Percentiles rank a stretch among this genome's conserved stretches.
phyloP scores from a whole-genome alignment of 2,888 invertebrate species.

The Stenichneumon culpator region DNA sequence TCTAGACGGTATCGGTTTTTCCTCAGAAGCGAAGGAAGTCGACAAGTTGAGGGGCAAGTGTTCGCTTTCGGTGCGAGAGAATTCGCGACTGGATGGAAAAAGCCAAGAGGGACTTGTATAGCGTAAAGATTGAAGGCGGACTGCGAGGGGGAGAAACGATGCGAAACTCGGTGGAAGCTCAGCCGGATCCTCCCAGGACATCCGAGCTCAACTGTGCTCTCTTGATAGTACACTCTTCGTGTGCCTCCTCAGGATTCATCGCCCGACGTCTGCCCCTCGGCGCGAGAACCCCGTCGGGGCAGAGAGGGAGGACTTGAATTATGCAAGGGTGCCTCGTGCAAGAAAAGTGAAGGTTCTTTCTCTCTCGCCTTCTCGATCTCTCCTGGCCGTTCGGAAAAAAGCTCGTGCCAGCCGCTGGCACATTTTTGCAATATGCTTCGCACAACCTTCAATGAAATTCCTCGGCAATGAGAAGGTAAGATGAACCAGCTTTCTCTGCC shows the following conservation, averaged over 20 bases:
- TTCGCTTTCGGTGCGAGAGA: slow-evolving; percentile 42
- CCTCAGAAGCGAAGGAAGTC: not conserved
- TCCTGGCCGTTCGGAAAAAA: slow-evolving; percentile 36
- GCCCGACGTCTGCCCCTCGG: slow-evolving; percentile 62
- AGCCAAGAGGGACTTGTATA: not conserved
- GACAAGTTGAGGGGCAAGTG: slow-evolving; percentile 42
- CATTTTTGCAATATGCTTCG: slow-evolving; percentile 61
- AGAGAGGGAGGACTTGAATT: slow-evolving; percentile 68
- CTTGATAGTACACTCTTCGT: slow-evolving; percentile 12
- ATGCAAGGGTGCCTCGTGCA: slow-evolving; percentile 69
- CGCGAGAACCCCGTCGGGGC: slow-evolving; percentile 48
- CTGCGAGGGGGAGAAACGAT: slow-evolving; percentile 44
- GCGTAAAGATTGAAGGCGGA: slow-evolving; percentile 30
- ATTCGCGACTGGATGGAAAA: slow-evolving; percentile 46
- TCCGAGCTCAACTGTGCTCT: slow-evolving; percentile 43
- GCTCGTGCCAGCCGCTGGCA: slow-evolving; percentile 40
- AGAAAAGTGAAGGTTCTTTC: slow-evolving; percentile 67
- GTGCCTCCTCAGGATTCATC: slow-evolving; percentile 70
- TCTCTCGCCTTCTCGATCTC: slow-evolving; percentile 43
- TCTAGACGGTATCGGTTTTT: not conserved
- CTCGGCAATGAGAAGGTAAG: slow-evolving; percentile 26
- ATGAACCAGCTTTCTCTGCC: slow-evolving; percentile 2
- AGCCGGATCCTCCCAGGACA: slow-evolving; percentile 50
- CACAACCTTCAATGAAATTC: slow-evolving; percentile 51
- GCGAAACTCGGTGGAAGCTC: slow-evolving; percentile 45